Conservation (phyloP, 2,113 vertebrate species). For the Gymnorhina tibicen region DNA sequence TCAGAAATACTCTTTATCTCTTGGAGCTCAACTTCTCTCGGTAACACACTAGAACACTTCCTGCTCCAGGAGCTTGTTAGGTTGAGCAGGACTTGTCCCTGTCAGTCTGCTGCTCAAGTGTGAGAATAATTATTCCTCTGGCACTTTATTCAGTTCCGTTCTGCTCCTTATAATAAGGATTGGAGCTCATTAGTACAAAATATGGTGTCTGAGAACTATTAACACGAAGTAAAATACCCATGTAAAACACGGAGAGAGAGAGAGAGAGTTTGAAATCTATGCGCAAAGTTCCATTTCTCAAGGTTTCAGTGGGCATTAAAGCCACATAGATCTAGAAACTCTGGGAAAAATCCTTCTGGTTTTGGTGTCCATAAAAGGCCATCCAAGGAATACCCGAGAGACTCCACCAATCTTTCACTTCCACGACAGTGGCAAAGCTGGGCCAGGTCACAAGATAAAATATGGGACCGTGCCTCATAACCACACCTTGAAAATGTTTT, state of each 20-base stretch:
- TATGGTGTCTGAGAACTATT: neutral
- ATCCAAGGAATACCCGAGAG: neutral
- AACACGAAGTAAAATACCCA: neutral
- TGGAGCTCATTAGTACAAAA: slow-evolving; percentile 1
- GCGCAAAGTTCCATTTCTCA: neutral
- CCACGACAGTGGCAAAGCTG: neutral
- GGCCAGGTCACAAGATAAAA: neutral
- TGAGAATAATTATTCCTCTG: slow-evolving; percentile 22
- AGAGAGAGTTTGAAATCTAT: neutral
- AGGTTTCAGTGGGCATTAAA: neutral
- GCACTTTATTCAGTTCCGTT: neutral
- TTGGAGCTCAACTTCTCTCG: neutral
- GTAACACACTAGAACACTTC: neutral
- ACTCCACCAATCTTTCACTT: neutral
- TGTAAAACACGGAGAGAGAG: neutral
- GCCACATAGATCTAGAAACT: neutral
- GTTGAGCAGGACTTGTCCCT: neutral
- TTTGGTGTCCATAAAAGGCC: neutral
- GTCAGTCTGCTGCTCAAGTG: slow-evolving; percentile 4
- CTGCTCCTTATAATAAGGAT: neutral
- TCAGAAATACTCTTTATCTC: neutral
- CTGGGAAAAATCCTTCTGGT: neutral
- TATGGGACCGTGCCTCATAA: neutral
- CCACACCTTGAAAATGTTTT: neutral
- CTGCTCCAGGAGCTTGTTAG: neutral